phyloP scores from a whole-genome alignment of 2,888 invertebrate genomes.

The Eilema sororculum region DNA sequence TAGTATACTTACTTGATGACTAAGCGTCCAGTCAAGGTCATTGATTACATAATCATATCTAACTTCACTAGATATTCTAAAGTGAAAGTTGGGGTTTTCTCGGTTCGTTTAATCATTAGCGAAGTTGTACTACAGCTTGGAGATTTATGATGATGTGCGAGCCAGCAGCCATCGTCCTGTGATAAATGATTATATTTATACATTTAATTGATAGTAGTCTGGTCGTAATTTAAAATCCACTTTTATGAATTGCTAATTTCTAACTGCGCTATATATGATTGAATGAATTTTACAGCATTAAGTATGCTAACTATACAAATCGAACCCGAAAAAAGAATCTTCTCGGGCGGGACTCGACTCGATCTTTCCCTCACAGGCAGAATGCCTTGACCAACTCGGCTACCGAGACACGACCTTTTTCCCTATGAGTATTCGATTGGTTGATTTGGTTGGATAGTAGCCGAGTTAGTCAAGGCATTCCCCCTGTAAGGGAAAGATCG shows the following conservation, averaged over 20 bases:
- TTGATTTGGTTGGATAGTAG: too few species aligned
- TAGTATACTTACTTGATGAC: neutral
- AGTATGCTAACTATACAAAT: too few species aligned
- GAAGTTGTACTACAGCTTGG: neutral
- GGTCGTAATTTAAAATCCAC: neutral
- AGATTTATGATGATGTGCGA: slow-evolving; percentile 5
- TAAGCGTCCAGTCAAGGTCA: slow-evolving; percentile 10
- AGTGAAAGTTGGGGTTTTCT: slow-evolving; percentile 10
- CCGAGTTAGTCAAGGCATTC: too few species aligned
- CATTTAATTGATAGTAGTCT: neutral
- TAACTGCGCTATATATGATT: too few species aligned
- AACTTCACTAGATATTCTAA: neutral
- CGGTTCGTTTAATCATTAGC: slow-evolving; percentile 1
- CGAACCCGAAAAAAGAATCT: too few species aligned
- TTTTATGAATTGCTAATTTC: neutral
- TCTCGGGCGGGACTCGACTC: too few species aligned
- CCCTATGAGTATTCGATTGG: too few species aligned
- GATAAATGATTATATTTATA: neutral
- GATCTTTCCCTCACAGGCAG: too few species aligned
- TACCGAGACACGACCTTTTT: too few species aligned
- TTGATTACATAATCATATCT: neutral
- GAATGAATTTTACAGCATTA: too few species aligned
- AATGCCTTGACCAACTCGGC: too few species aligned
- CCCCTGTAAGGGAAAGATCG: too few species aligned
- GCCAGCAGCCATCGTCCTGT: neutral